A percentile compares a stretch with the other conserved stretches of the same genome.
These are phyloP conservation scores for Drosophila sechellia DNA, from an alignment of 1,140 invertebrate genomes.

Conservation along the genomic window DNA sequence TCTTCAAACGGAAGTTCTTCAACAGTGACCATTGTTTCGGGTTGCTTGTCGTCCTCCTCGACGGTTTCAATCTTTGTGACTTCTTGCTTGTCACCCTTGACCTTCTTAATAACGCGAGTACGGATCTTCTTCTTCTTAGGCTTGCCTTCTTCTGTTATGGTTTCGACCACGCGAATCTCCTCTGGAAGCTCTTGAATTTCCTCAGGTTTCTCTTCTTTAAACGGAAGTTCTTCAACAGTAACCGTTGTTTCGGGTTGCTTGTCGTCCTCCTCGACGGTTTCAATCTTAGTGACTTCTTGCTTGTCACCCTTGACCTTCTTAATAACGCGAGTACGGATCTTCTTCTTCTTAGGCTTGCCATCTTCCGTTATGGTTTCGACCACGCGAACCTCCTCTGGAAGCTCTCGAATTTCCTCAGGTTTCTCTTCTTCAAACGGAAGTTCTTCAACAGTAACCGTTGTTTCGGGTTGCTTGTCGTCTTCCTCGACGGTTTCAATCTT, in stretches of 20 bases:
- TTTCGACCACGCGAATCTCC: slow-evolving; percentile 6
- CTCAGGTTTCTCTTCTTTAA: background rate
- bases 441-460: background rate
- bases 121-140: slow-evolving; percentile 9
- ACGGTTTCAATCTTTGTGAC: slow-evolving; percentile 5
- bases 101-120: slow-evolving; percentile 5
- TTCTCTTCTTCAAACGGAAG: background rate
- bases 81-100: slow-evolving; percentile 11
- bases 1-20: background rate
- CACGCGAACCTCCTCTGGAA: slow-evolving; percentile 1
- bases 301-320: slow-evolving; percentile 11
- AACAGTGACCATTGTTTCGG: background rate
- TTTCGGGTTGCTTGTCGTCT: background rate
- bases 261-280: slow-evolving; percentile 7
- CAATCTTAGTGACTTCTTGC: slow-evolving; percentile 8
- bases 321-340: slow-evolving; percentile 3
- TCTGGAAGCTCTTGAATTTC: slow-evolving; percentile 6
- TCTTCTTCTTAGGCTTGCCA: slow-evolving; percentile 9
- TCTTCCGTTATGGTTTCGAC: slow-evolving; percentile 3
- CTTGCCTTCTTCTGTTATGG: background rate
- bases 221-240: background rate
- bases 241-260: background rate
- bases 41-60: slow-evolving; percentile 2
- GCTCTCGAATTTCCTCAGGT: background rate
- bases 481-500: slow-evolving; percentile 7